Base-by-base conservation (phyloP, 1,140 invertebrate genomes). In the Drosophila eugracilis region DNA sequence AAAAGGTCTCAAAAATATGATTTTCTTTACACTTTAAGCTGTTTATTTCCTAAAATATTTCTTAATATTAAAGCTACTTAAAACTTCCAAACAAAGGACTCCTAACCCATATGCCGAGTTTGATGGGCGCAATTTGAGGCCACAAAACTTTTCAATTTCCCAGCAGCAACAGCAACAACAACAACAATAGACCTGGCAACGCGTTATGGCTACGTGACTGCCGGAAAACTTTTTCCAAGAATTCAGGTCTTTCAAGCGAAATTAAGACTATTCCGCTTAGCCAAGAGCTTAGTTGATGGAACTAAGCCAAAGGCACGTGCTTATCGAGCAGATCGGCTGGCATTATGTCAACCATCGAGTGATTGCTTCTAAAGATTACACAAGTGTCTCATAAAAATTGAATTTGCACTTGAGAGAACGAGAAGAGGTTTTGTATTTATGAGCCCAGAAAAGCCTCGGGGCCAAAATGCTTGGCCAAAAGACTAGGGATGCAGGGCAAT, bases 301-400 rank as follows among this genome's bases (percentile, higher is more conserved):
- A 73, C 48, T 42, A 53, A 44, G 73, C 77, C 71, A 81, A 86
- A 74, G 73, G 81, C 69, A 81, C 77, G 81, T 86, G 81, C 81
- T 86, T 86, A 86, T 86, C 81, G 53, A 42, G 63, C 55, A 81
- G 77, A 86, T 86, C 77, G 59, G 57, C 44, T 50, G 63, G 63
- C 59, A 86, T 81, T 74, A 81, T 85, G 81, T 86, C 77, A 70
- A 47, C 72, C 75, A 24, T 86, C 72, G 67, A 77, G 34, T 44
- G 65, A 48, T 53, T 30, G 60, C 10, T 14, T 34, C n/a, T 48
- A 10, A 22, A 41, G 44, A 44, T 54, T 36, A 28, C 36, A 73
- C 75, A 83, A 81, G 67, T 66, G 78, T 62, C 34, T 60, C 54
- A 70, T 52, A 66, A 74, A 81, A 75, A 86, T 77, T 86, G 62